Percentiles rank a stretch among this genome's conserved stretches.
Evolutionary conservation across 2,797 vertebrate species (phyloP).

Genomic region (Enteromius afrohamiltoni): DNA sequence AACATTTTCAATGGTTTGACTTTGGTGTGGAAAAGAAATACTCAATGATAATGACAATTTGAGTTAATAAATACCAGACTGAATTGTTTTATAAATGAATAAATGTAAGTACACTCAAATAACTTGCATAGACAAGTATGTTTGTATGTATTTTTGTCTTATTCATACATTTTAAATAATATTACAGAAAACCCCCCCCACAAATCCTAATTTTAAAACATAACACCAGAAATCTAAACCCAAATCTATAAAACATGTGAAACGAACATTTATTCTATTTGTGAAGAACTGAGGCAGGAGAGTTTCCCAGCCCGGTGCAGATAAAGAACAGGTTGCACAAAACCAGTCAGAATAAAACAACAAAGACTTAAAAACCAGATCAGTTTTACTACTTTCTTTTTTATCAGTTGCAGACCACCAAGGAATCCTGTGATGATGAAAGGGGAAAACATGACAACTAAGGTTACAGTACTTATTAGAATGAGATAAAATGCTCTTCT

Average conservation of each 20-base stretch:
- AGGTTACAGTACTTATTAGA: not conserved
- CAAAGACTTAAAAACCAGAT: not conserved
- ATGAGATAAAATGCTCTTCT: conserved; percentile 26
- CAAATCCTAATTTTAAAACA: not conserved
- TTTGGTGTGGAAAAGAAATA: not conserved
- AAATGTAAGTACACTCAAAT: not conserved
- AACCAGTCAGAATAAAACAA: conserved; percentile 15
- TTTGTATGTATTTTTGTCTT: not conserved
- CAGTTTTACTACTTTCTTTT: no score
- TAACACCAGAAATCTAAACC: not conserved
- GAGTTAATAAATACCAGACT: not conserved
- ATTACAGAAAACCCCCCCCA: not conserved
- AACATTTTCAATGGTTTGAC: not conserved
- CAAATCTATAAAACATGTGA: not conserved
- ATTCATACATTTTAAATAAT: not conserved
- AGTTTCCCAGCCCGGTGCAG: not conserved
- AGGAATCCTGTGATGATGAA: not conserved
- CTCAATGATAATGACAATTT: not conserved
- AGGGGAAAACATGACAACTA: conserved; percentile 10
- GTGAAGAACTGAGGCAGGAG: not conserved
- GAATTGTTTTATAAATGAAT: not conserved
- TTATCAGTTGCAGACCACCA: not conserved
- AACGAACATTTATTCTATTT: not conserved
- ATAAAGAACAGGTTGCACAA: conserved; percentile 12
- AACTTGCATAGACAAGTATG: not conserved